Conservation (phyloP, 2,888 invertebrate genomes). For the Dicranocentrus wangi region DNA sequence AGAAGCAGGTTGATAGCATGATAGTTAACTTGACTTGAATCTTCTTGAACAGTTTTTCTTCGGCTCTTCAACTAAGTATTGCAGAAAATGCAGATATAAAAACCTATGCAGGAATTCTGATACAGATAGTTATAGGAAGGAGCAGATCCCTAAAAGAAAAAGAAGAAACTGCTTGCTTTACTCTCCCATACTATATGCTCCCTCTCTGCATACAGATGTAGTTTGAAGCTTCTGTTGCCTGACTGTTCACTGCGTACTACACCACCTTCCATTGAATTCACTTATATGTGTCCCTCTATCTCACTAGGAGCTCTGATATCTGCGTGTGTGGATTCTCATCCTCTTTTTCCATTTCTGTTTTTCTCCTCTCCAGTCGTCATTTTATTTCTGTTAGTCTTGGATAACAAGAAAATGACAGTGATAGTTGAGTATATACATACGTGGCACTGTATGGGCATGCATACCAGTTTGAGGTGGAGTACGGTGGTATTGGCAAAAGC, state of each 20-base stretch:
- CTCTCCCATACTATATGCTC: background rate
- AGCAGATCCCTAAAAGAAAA: too few relatives aligned
- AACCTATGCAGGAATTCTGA: background rate
- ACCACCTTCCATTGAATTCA: conserved; percentile 51
- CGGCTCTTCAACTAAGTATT: conserved; percentile 40
- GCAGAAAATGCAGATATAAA: conserved; percentile 1
- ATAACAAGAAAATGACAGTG: conserved; percentile 30
- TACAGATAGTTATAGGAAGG: background rate
- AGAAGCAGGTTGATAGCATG: conserved; percentile 52
- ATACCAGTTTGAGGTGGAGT: background rate
- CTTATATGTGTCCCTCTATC: conserved; percentile 49
- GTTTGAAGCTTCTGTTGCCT: conserved; percentile 27
- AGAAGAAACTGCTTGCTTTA: conserved; percentile 10
- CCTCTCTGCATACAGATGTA: conserved; percentile 1
- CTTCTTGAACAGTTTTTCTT: conserved; percentile 46
- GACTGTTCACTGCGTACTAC: conserved; percentile 25
- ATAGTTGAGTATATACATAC: conserved; percentile 15
- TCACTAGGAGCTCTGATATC: conserved; percentile 41
- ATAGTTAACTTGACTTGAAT: conserved; percentile 56
- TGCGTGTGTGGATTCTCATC: conserved; percentile 20
- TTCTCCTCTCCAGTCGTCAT: conserved; percentile 26
- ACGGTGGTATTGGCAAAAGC: background rate
- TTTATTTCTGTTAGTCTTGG: conserved; percentile 30
- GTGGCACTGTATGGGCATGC: too few relatives aligned
- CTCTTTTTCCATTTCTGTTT: conserved; percentile 9